Base-by-base conservation (phyloP, 2,888 invertebrate genomes). In the Anticlea derivata region DNA sequence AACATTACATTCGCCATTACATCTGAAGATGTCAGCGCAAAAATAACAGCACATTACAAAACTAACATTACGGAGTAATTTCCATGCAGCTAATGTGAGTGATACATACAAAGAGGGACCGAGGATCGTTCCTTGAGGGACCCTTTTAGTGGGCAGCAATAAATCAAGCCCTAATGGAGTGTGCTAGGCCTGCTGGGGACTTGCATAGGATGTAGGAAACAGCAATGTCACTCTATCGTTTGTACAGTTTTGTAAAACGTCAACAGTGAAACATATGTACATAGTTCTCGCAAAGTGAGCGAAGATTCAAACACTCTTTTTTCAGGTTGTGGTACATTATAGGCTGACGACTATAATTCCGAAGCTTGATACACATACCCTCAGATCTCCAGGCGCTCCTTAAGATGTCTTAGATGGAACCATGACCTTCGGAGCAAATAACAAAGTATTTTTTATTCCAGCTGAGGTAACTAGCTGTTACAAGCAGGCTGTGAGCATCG, bases 81-180 rank as follows among this genome's bases (percentile, higher is more conserved):
- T 82, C 79, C 85, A 85, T 86, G 82, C 73, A 75, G 73, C 81
- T 84, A 83, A 85, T 86, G 80, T 79, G 82, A 76, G 75, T 80
- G 76, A 83, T 83, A 80, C 71, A 75, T 78, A 78, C 71, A 79
- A 72, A 68, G 74, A 75, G 74, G 83, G 83, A 63, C 80, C 77
- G 65, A 81, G 77, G 73, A 79, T 71, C 69, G 79, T 68, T 81
- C 80, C 84, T 84, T 82, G 80, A 64, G 80, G 58, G 77, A 81
- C 87, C 85, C 87, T 87, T 87, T 87, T 87, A 86, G 83, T 79
- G 77, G 75, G 70, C 62, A 72, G 80, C 75, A 73, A 88, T 88
- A 88, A 87, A 88, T 88, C 87, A 88, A 82, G 65, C 65, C 80
- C 69, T 87, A 88, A 88, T 87, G 87, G 86, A 84, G 80, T 83